Evolutionary conservation across 1,140 invertebrate species (phyloP), one percentile per base, ranked within the genome.

Genomic region (Cydia amplana): DNA sequence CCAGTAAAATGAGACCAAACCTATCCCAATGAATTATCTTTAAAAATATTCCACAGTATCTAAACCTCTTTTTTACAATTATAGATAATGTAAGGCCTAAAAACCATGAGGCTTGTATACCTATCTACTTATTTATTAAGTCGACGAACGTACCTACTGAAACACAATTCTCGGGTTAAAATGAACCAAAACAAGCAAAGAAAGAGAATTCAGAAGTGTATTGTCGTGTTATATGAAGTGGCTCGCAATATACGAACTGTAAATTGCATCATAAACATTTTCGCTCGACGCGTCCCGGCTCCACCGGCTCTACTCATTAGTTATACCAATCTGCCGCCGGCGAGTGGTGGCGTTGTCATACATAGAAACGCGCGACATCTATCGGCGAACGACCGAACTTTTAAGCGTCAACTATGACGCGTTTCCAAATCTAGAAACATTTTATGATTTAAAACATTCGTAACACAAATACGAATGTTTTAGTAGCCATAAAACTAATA

Each of bases 191-290:
- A 77, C 36, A 76, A 55, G n/a, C 25, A 75, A 51, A 70, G 73
- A 78, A 83, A 77, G 77, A 74, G 78, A 83, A 87, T 84, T 82
- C 80, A 80, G 77, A 78, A 81, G 79, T 86, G 77, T 83, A 85
- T 82, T 85, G 79, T 85, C 80, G 80, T 83, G 80, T 82, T 84
- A 83, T 81, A 84, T 85, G 80, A 86, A 85, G 83, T 86, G 82
- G 75, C 79, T 83, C 75, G 83, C 83, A 85, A 87, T 90, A 89
- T 89, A 90, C 84, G 83, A 84, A 88, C 84, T 89, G 86, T 87
- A 88, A 91, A 91, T 88, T 87, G 87, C 84, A 86, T 87, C 88
- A 87, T 91, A 92, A 92, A 91, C 85, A 87, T 90, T 76, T 76
- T 82, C 75, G 74, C 79, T 80, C 75, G 77, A 76, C 77, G 82